Evolutionary conservation across 2,888 invertebrate genomes (phyloP), one percentile per base, ranked within the genome.

Genomic region (Rhagophthalmus giganteus): DNA sequence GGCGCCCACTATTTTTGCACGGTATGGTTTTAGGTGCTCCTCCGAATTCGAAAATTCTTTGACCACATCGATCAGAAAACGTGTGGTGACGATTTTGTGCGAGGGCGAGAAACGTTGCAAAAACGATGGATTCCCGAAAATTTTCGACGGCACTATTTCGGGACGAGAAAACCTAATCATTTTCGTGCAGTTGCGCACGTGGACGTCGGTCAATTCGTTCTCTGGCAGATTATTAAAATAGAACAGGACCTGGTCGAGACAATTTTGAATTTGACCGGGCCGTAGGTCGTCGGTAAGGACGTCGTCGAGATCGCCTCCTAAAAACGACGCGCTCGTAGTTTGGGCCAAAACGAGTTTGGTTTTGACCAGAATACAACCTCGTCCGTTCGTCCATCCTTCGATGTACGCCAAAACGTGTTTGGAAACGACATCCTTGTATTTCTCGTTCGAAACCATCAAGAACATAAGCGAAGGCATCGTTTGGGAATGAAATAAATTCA

Each of bases 401-500:
- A 83, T 69, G 62, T 84, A 84, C 46, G 74, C 75, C 24, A 65
- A 31, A 34, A 62, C 35, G 13, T 76, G 68, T 4, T 76, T 72
- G 37, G 79, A 63, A 12, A 67, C 42, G 20, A 62, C 72, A 3
- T 76, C 48, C 56, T 80, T 74, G 30, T 76, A 76, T 60, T 78
- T 77, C n/a, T 76, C 72, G 31, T 49, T 10, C 6, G 32, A 27
- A 15, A 79, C 73, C 33, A 83, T 66, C 20, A 76, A 66, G 56
- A 78, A 75, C 1, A 84, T 78, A 42, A 78, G 62, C 35, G 76
- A 75, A 1, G 80, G 78, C 1, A 77, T 75, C 54, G 79, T 79
- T 72, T 84, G 85, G 44, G 74, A 76, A 64, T 86, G 84, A 14
- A 85, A 74, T 57, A 84, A 76, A 69, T 83, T 80, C n/a, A 78